Conservation (phyloP, 2,888 invertebrate species). For the Drosophila birchii region DNA sequence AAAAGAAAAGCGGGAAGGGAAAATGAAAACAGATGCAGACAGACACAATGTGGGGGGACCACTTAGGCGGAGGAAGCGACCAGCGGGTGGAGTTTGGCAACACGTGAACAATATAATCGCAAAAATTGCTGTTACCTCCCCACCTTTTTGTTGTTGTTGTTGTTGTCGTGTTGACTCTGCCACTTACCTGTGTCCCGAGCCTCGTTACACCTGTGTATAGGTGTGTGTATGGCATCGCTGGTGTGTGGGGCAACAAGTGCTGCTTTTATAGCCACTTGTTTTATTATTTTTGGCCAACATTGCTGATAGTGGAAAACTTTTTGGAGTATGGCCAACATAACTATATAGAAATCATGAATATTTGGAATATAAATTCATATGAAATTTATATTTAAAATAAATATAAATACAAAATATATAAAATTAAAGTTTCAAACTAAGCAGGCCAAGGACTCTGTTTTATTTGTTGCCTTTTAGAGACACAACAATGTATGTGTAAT, state of each 20-base stretch:
- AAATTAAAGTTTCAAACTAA: background rate
- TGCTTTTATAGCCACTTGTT: constrained; percentile 42
- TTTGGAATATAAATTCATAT: too few relatives aligned
- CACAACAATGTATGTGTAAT: background rate
- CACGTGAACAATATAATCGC: constrained; percentile 54
- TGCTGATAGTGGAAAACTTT: constrained; percentile 11
- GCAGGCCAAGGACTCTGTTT: background rate
- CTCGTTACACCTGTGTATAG: constrained; percentile 3
- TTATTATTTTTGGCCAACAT: constrained; percentile 30
- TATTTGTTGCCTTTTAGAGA: background rate
- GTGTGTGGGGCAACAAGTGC: constrained; percentile 52
- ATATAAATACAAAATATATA: too few relatives aligned
- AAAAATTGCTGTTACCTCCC: constrained; percentile 36
- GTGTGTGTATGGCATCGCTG: constrained; percentile 21
- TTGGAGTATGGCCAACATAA: background rate
- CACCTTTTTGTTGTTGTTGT: constrained; percentile 14
- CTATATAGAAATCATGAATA: background rate
- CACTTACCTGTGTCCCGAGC: constrained; percentile 45
- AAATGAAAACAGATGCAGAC: constrained; percentile 42
- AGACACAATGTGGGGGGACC: constrained; percentile 25
- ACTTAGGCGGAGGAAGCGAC: background rate
- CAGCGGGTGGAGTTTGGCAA: constrained; percentile 20
- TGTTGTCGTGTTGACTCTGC: constrained; percentile 40
- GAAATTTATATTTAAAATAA: background rate
- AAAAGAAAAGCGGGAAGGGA: constrained; percentile 32